Percentiles rank a stretch among this genome's conserved stretches.
Evolutionary conservation across 1,140 invertebrate genomes (phyloP).

Genomic region (Pogonomyrmex californicus): DNA sequence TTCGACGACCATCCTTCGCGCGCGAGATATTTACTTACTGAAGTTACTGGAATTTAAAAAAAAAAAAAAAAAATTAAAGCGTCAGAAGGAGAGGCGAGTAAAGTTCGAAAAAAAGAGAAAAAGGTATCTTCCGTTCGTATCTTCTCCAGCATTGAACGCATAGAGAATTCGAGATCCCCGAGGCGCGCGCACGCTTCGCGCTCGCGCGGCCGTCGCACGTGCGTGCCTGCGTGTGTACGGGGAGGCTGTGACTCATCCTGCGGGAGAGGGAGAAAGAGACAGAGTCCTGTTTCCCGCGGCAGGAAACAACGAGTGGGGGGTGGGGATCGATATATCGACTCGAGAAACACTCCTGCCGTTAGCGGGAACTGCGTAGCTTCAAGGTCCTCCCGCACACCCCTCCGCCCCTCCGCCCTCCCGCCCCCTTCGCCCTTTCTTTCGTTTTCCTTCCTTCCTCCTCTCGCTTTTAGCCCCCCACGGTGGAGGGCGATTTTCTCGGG

Average conservation of each 20-base stretch:
- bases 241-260: conserved; percentile 87
- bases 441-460: conserved; percentile 27
- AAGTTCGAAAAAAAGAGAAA: not conserved
- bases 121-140: conserved; percentile 5
- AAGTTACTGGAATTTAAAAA: not conserved
- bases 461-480: not conserved
- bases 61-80: not conserved
- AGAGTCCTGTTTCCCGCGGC: conserved; percentile 85
- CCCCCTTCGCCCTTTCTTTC: conserved; percentile 29
- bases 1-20: no score
- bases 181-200: conserved; percentile 67
- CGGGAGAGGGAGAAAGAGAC: conserved; percentile 83
- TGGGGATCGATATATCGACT: conserved; percentile 87
- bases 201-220: conserved; percentile 64
- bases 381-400: conserved; percentile 70
- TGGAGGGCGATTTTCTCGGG: conserved; percentile 44
- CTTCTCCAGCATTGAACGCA: not conserved
- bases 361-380: conserved; percentile 84
- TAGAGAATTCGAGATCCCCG: conserved; percentile 56
- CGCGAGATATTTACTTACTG: not conserved
- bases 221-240: conserved; percentile 73
- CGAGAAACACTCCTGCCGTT: conserved; percentile 83
- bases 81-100: not conserved
- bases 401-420: conserved; percentile 26
- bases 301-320: conserved; percentile 85